Base-by-base conservation (phyloP, 2,888 invertebrate genomes). In the Netelia fuscicornis region DNA sequence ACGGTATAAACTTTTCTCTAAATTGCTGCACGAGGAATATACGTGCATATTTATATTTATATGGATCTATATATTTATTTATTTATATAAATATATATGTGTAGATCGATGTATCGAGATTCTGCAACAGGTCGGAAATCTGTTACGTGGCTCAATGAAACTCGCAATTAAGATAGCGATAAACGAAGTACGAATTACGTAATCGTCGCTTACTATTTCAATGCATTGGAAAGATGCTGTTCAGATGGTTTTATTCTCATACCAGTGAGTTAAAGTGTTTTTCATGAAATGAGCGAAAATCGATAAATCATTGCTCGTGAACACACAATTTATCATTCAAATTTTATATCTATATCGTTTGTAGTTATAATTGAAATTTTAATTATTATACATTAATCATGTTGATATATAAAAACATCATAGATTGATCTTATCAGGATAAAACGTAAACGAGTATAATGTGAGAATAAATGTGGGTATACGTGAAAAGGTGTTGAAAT, bases 181-280 rank as follows among this genome's bases (percentile, higher is more conserved):
- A 80, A 85, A 81, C 20, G 81, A 78, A 74, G 37, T 23, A 54
- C 9, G 65, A 79, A 78, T 86, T 87, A 83, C 87, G 82, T 84
- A 87, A 86, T 85, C 79, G 65, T 70, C 81, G 74, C 76, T 58
- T 52, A 82, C 48, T 60, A 65, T 54, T 56, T 20, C 71, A 77
- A 62, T 54, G 30, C 65, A 85, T 60, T 71, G 82, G 76, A 87
- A 87, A 85, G 78, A 90, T 90, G 90, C 88, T 90, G 83, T 90
- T 89, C 79, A 77, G 86, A 76, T 86, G 84, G 71, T 89, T 90
- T 83, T 89, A 89, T 81, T 84, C 87, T 85, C 86, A 88, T 77
- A 82, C 82, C 88, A 89, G 89, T 90, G 84, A 90, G 89, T 89
- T 88, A 74, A 17, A 70, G 70, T 58, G 81, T 82, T 77, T 37